These are phyloP conservation scores for Cancer borealis DNA, from an alignment of 2,888 invertebrate species.

Conservation along the genomic window DNA sequence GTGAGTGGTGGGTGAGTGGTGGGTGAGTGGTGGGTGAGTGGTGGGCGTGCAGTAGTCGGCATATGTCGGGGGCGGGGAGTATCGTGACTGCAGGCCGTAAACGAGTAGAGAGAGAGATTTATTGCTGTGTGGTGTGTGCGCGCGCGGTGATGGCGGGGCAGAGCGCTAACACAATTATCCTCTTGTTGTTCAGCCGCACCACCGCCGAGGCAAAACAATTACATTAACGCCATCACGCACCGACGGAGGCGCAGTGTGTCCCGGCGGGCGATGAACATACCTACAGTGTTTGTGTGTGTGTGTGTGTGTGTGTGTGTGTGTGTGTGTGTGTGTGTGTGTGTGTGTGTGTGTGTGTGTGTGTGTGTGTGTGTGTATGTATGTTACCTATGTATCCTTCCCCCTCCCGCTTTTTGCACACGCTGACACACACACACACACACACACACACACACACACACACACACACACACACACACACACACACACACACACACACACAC, in stretches of 20 bases:
- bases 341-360: background rate
- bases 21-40: conserved; percentile 24
- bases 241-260: conserved; percentile 23
- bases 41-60: conserved; percentile 14
- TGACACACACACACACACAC: conserved; percentile 11
- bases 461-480: conserved; percentile 46
- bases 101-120: conserved; percentile 57
- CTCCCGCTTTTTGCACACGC: background rate
- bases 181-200: conserved; percentile 58
- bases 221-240: conserved; percentile 60
- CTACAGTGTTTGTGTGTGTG: conserved; percentile 9
- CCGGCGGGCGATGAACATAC: conserved; percentile 8
- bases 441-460: conserved; percentile 22
- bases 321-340: conserved; percentile 10
- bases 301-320: conserved; percentile 51
- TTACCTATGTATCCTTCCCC: background rate
- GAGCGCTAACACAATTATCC: conserved; percentile 59
- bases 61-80: conserved; percentile 47
- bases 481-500: background rate
- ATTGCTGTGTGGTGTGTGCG: conserved; percentile 49
- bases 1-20: conserved; percentile 21
- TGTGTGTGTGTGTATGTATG: background rate
- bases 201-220: conserved; percentile 48
- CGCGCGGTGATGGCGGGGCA: conserved; percentile 55
- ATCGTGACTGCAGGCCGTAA: conserved; percentile 65